Percentiles rank a stretch among this genome's conserved stretches.
Evolutionary conservation across 2,888 invertebrate genomes (phyloP).

Genomic region (Scaeva pyrastri): DNA sequence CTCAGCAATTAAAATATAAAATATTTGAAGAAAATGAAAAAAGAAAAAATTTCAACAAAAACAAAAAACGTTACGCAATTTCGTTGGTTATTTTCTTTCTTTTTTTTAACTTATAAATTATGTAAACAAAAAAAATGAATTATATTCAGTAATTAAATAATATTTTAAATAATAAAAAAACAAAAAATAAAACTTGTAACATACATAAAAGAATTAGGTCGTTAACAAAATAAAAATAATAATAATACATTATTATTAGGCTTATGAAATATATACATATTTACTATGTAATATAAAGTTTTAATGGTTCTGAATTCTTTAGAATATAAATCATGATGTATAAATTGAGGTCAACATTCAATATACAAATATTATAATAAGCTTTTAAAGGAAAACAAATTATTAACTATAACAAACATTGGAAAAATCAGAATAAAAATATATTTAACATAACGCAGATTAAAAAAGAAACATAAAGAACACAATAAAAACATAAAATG

Average conservation of each 20-base stretch:
- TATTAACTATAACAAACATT: conserved; percentile 77
- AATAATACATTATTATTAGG: conserved; percentile 21
- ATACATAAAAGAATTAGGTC: conserved; percentile 20
- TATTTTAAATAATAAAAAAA: conserved; percentile 48
- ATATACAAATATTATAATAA: conserved; percentile 53
- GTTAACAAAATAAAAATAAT: background rate
- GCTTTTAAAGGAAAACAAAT: conserved; percentile 65
- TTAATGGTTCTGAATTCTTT: conserved; percentile 53
- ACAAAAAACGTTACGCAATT: conserved; percentile 5
- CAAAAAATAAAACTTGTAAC: conserved; percentile 8
- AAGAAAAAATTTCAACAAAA: conserved; percentile 11
- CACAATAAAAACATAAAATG: conserved; percentile 28
- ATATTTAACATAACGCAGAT: conserved; percentile 67
- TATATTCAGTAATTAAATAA: conserved; percentile 27
- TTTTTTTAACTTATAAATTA: background rate
- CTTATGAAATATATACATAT: conserved; percentile 20
- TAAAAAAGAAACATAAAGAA: conserved; percentile 31
- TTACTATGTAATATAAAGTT: conserved; percentile 50
- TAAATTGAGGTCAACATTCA: conserved; percentile 73
- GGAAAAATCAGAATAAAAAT: conserved; percentile 77
- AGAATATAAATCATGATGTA: conserved; percentile 47
- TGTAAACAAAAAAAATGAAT: background rate
- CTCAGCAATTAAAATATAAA: conserved; percentile 47
- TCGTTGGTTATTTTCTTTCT: conserved; percentile 18
- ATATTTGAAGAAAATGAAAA: conserved; percentile 8